Evolutionary conservation across 1,140 invertebrate species (phyloP).

Genomic region (Hylaeus volcanicus): DNA sequence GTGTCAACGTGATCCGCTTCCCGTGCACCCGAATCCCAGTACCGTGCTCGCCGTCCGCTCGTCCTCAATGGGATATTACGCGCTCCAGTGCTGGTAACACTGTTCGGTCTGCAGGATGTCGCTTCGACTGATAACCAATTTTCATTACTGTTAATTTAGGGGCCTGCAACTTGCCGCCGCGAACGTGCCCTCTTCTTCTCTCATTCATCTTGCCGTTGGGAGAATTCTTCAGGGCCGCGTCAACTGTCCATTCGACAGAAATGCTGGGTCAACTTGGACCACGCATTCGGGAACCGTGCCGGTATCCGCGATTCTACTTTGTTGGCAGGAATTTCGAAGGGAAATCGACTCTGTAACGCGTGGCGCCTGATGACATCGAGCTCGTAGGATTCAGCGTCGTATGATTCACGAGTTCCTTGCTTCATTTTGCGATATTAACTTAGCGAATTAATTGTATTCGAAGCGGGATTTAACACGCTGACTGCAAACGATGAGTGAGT

Average conservation of each 20-base stretch:
- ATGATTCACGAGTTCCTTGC: too few species aligned
- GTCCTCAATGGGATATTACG: conserved; percentile 76
- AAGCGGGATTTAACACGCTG: too few species aligned
- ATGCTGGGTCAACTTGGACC: not conserved
- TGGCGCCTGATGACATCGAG: too few species aligned
- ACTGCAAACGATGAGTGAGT: too few species aligned
- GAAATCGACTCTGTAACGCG: too few species aligned
- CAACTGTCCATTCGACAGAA: not conserved
- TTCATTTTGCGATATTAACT: not conserved
- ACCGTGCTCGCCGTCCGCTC: conserved; percentile 57
- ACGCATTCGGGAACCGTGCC: not conserved
- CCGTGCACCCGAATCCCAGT: conserved; percentile 69
- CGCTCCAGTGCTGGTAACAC: conserved; percentile 73
- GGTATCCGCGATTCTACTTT: not conserved
- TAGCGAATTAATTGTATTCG: too few species aligned
- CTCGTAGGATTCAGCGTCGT: too few species aligned
- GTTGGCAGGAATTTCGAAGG: not conserved
- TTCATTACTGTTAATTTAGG: conserved; percentile 77
- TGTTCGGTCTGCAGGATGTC: conserved; percentile 68
- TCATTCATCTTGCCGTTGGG: not conserved
- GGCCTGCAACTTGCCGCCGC: conserved; percentile 27
- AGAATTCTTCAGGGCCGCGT: not conserved
- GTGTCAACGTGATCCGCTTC: conserved; percentile 78
- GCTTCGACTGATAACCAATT: conserved; percentile 78
- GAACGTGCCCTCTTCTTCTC: not conserved